Conservation (phyloP, 2,797 vertebrate species). For the Hipposideros larvatus region DNA sequence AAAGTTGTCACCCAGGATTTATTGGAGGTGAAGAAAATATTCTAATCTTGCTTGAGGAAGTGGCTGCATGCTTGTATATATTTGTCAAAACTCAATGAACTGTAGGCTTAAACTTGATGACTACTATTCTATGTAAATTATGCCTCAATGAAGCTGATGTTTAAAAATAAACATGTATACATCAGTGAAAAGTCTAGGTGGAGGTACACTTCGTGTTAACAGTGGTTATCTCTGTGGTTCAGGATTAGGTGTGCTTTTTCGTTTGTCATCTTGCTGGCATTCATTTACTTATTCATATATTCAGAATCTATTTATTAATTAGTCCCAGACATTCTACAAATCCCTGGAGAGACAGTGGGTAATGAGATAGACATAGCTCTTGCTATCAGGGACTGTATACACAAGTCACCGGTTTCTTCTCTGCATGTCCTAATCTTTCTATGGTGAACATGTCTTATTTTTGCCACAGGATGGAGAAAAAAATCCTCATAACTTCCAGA, state of each 20-base stretch:
- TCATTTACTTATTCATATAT: conserved; percentile 51
- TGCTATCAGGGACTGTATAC: neutral
- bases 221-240: conserved; percentile 26
- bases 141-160: neutral
- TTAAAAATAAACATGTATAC: neutral
- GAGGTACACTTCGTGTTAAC: neutral
- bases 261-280: neutral
- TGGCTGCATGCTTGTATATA: neutral
- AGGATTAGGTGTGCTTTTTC: neutral
- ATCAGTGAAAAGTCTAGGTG: neutral
- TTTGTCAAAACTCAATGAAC: conserved; percentile 20
- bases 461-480: neutral
- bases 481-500: neutral
- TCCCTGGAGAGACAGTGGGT: neutral
- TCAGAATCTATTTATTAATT: conserved; percentile 45
- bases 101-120: neutral
- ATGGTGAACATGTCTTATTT: neutral
- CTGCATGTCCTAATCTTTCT: neutral
- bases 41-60: neutral
- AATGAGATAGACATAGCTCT: neutral
- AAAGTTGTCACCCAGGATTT: neutral
- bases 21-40: neutral
- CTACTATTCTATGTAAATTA: neutral
- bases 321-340: neutral
- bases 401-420: neutral